Base-by-base conservation (phyloP, 2,797 vertebrate genomes). In the Pristis pectinata region DNA sequence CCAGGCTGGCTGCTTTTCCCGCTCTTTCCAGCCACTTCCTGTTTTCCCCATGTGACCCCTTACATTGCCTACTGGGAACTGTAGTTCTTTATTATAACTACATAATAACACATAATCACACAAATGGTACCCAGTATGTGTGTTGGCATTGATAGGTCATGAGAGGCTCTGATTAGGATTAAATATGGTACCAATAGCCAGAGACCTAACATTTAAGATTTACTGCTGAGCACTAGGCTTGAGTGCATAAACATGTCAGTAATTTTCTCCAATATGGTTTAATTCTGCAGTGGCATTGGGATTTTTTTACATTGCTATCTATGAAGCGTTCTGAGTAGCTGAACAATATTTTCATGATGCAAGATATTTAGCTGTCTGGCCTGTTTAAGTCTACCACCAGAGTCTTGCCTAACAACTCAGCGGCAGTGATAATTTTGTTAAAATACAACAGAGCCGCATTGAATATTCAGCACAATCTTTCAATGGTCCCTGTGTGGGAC, bases 401-500 rank as follows among this genome's bases (percentile, higher is more conserved):
- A 93, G 91, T 72, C 27, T 37, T 72, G 37, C 59, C 59, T 44
- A 44, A 44, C 37, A 70, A 41, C 30, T 34, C 37, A 24, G 59
- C 87, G n/a, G n/a, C 5, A 17, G 11, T 93, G 22, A 53, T 53
- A 53, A 93, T 91, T 67, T 67, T 24, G 70, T 70, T 72, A 53
- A 49, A 93, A 74, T 93, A 53, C 11, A 70, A 19, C n/a, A 72
- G 41, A 53, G n/a, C 2, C 87, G 41, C 3, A 10, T 24, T 91
- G 19, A 34, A 41, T 91, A 91, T 64, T 61, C n/a, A 91, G 7
- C n/a, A 61, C 87, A 91, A 3, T 67, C 59, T 41, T 59, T 37
- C 87, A 27, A 11, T 91, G 87, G 87, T 41, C n/a, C n/a, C n/a
- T n/a, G n/a, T 37, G n/a, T 91, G 87, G 85, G n/a, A 37, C 59